Percentiles rank a stretch among this genome's conserved stretches.
Conservation (phyloP, 2,888 invertebrate genomes). For the Diplolepis rosae region DNA sequence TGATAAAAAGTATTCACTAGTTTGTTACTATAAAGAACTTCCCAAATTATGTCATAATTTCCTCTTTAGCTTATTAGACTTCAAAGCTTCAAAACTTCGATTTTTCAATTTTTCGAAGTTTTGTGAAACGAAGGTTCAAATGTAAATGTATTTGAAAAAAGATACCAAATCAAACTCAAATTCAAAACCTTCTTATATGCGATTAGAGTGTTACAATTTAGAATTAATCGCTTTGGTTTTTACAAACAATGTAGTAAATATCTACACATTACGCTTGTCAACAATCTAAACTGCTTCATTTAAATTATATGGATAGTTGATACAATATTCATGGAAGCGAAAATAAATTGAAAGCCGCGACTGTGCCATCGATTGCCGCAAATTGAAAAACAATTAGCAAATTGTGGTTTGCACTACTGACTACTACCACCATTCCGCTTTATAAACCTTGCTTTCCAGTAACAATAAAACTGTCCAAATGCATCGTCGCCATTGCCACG, state of each 20-base stretch:
- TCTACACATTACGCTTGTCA: constrained; percentile 16
- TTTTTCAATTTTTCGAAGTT: no score
- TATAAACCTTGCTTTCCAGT: constrained; percentile 38
- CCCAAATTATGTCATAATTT: no score
- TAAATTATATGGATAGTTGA: neutral
- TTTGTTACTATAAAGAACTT: no score
- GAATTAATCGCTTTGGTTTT: neutral
- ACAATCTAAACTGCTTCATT: neutral
- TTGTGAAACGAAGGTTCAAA: no score
- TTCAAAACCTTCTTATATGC: no score
- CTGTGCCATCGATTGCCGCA: constrained; percentile 62
- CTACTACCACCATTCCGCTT: constrained; percentile 39
- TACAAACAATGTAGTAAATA: neutral
- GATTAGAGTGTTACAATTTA: no score
- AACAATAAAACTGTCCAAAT: constrained; percentile 48
- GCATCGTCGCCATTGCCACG: constrained; percentile 48
- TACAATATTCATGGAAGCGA: constrained; percentile 33
- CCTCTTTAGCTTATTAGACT: no score
- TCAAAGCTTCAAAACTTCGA: no score
- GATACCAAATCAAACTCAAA: no score
- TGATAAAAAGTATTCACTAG: no score
- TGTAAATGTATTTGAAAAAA: no score
- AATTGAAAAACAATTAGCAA: constrained; percentile 71
- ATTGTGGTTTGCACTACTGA: constrained; percentile 59
- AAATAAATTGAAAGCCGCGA: constrained; percentile 52